Conservation (phyloP, 2,113 vertebrate species). For the Malurus elegans region DNA sequence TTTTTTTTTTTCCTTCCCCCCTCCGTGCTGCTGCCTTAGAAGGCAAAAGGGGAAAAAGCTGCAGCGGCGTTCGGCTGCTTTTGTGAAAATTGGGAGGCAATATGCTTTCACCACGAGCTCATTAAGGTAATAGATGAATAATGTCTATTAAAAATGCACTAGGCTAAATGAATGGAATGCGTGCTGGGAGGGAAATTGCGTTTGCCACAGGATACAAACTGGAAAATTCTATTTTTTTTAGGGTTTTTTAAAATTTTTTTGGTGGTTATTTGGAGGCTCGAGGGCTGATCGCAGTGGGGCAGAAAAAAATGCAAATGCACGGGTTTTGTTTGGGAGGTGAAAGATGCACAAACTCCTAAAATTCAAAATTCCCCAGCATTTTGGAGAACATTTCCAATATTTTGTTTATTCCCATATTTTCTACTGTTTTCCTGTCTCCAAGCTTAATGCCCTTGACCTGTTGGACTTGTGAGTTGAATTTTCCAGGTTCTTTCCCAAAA, state of each 20-base stretch:
- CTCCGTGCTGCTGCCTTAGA: constrained; percentile 52
- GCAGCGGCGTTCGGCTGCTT: constrained; percentile 63
- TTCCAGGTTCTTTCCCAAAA: not conserved
- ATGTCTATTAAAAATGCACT: constrained; percentile 79
- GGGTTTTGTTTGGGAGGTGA: not conserved
- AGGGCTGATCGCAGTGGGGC: not conserved
- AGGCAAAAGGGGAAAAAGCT: constrained; percentile 60
- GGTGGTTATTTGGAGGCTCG: not conserved
- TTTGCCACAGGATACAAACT: constrained; percentile 1
- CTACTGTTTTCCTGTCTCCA: not conserved
- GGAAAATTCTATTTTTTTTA: not conserved
- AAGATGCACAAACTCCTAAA: not conserved
- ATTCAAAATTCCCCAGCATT: not conserved
- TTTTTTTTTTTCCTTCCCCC: not conserved
- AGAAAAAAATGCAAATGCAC: not conserved
- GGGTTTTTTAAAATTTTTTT: not conserved
- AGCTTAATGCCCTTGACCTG: not conserved
- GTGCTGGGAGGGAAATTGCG: constrained; percentile 35
- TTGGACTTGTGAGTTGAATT: not conserved
- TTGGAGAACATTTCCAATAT: accelerated
- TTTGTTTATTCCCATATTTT: accelerated
- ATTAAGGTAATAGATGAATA: constrained; percentile 78
- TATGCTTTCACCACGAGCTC: constrained; percentile 75
- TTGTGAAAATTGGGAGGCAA: constrained; percentile 74
- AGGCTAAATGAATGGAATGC: constrained; percentile 69